Evolutionary conservation across 2,797 vertebrate genomes (phyloP).

Genomic region (Macroramphosus scolopax): DNA sequence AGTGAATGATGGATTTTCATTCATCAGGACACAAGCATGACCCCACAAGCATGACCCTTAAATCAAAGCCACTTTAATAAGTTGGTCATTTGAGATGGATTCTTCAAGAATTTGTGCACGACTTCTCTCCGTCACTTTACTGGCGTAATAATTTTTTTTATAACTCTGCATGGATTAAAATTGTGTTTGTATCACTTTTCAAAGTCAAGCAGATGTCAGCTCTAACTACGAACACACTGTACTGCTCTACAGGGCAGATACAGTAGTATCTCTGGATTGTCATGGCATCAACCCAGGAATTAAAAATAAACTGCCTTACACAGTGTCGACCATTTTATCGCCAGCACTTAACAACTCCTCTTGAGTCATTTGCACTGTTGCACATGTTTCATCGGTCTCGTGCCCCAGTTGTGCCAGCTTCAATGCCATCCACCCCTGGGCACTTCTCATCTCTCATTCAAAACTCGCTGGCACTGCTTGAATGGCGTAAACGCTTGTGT

Average conservation of each 20-base stretch:
- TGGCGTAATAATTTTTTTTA: no score
- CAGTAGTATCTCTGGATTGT: conserved; percentile 42
- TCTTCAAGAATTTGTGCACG: no score
- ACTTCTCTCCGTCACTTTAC: no score
- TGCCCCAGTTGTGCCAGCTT: conserved; percentile 19
- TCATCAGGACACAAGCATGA: not conserved
- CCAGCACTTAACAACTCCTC: conserved; percentile 24
- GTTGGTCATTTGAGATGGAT: no score
- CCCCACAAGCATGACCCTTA: no score
- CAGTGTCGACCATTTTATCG: conserved; percentile 40
- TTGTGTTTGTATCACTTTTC: no score
- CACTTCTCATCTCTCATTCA: conserved; percentile 27
- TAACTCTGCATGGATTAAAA: no score
- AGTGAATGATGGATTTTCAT: not conserved
- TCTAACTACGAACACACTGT: not conserved
- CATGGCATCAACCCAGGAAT: conserved; percentile 52
- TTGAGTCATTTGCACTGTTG: conserved; percentile 41
- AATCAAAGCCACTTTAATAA: no score
- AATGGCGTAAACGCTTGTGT: conserved; percentile 15
- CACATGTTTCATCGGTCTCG: conserved; percentile 45
- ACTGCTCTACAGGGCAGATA: conserved; percentile 39
- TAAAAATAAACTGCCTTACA: conserved; percentile 63
- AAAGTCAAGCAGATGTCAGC: not conserved
- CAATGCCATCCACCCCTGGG: conserved; percentile 31
- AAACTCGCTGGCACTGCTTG: conserved; percentile 34